Conservation (phyloP, 2,113 vertebrate genomes). For the Archilochus colubris region DNA sequence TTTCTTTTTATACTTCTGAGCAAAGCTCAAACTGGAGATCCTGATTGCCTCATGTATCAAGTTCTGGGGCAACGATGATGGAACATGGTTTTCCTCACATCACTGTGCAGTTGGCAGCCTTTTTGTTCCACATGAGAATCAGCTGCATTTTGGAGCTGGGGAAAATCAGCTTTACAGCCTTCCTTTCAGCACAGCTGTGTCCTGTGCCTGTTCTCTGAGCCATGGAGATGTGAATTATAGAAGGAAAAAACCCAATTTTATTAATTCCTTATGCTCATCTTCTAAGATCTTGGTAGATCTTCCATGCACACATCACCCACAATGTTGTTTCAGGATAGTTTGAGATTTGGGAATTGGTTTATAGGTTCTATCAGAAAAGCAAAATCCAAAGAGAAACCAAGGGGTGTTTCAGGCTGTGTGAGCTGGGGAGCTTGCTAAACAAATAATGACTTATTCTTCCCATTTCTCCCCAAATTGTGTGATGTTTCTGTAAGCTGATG, state of each 20-base stretch:
- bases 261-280: not conserved
- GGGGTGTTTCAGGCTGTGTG: conserved; percentile 15
- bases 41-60: not conserved
- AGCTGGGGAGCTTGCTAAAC: conserved; percentile 19
- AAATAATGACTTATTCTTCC: conserved; percentile 19
- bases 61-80: not conserved
- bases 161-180: not conserved
- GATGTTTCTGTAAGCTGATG: not conserved
- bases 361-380: conserved; percentile 12
- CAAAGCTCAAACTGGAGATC: not conserved
- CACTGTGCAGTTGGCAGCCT: not conserved
- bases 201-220: not conserved
- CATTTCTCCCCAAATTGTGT: not conserved
- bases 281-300: not conserved
- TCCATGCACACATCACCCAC: rapidly evolving
- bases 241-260: not conserved
- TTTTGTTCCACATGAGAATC: not conserved
- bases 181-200: not conserved
- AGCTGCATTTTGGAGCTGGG: not conserved
- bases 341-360: not conserved
- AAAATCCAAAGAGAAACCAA: not conserved
- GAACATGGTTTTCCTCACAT: not conserved
- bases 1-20: not conserved
- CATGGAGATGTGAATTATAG: not conserved
- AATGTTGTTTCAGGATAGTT: not conserved